Percentiles rank a stretch among this genome's conserved stretches.
These are phyloP conservation scores for Amblyjoppa proteus DNA, from an alignment of 2,888 invertebrate species.

Conservation along the genomic window DNA sequence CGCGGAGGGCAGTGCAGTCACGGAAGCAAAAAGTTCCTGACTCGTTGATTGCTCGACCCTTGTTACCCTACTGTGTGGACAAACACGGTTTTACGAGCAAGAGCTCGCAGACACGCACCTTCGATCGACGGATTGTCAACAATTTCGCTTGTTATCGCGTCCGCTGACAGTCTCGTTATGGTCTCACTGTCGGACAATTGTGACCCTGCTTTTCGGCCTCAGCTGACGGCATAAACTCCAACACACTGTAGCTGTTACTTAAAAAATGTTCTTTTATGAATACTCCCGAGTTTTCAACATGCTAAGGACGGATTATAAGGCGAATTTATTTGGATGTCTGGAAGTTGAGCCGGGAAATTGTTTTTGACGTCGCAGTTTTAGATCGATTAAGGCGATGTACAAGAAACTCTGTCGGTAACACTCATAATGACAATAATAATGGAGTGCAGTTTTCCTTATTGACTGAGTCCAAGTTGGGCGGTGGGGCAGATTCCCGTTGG, in stretches of 20 bases:
- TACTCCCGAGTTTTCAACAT: too few species aligned
- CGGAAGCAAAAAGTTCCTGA: slow-evolving; percentile 30
- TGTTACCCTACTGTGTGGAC: slow-evolving; percentile 6
- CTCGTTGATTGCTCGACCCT: slow-evolving; percentile 46
- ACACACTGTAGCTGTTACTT: not conserved
- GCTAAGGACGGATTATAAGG: not conserved
- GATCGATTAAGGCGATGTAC: not conserved
- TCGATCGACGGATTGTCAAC: slow-evolving; percentile 25
- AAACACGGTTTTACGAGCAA: slow-evolving; percentile 38
- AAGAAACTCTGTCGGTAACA: not conserved
- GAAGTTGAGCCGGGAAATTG: not conserved
- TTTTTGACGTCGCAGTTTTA: not conserved
- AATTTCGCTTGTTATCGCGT: slow-evolving; percentile 38
- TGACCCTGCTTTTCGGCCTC: slow-evolving; percentile 1
- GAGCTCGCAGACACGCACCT: slow-evolving; percentile 6
- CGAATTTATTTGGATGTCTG: not conserved
- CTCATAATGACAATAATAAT: not conserved
- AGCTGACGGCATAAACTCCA: not conserved
- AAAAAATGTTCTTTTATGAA: too few species aligned
- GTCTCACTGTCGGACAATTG: not conserved
- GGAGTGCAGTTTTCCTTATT: too few species aligned
- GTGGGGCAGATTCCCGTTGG: too few species aligned
- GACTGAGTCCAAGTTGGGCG: too few species aligned
- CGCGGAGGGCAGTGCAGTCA: slow-evolving; percentile 34
- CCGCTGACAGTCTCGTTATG: not conserved